A percentile compares a stretch with the other conserved stretches of the same genome.
phyloP scores from a whole-genome alignment of 2,888 invertebrate species.

The Eupithecia exiguata region DNA sequence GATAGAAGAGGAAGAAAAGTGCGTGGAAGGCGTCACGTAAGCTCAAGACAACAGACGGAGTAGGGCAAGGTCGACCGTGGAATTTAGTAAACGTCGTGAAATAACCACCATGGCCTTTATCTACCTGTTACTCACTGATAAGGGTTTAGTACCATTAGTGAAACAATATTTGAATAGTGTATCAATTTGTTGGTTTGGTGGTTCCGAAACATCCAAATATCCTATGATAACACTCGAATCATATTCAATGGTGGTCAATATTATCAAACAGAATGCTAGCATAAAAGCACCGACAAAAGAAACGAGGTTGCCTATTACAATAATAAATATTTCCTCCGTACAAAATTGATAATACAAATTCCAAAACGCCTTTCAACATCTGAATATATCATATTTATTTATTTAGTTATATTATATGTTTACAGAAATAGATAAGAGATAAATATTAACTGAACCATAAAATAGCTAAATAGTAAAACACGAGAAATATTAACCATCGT shows the following conservation, averaged over 20 bases:
- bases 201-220: neutral
- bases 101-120: constrained; percentile 23
- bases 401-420: neutral
- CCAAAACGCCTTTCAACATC: neutral
- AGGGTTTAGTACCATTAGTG: neutral
- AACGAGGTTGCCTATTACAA: neutral
- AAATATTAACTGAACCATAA: neutral
- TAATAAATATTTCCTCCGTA: too few species aligned
- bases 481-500: constrained; percentile 6
- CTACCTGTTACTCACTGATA: constrained; percentile 16
- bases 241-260: neutral
- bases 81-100: constrained; percentile 43
- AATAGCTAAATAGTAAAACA: neutral
- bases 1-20: constrained; percentile 53
- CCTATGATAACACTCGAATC: neutral
- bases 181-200: neutral
- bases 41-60: constrained; percentile 53
- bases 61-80: constrained; percentile 65
- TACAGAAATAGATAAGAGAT: neutral
- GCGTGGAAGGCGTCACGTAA: constrained; percentile 71
- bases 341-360: neutral
- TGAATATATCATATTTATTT: neutral
- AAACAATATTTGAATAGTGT: constrained; percentile 4
- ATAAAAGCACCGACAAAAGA: neutral
- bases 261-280: neutral